These are phyloP conservation scores for Otus sunia DNA, from an alignment of 2,113 vertebrate genomes.

Conservation along the genomic window DNA sequence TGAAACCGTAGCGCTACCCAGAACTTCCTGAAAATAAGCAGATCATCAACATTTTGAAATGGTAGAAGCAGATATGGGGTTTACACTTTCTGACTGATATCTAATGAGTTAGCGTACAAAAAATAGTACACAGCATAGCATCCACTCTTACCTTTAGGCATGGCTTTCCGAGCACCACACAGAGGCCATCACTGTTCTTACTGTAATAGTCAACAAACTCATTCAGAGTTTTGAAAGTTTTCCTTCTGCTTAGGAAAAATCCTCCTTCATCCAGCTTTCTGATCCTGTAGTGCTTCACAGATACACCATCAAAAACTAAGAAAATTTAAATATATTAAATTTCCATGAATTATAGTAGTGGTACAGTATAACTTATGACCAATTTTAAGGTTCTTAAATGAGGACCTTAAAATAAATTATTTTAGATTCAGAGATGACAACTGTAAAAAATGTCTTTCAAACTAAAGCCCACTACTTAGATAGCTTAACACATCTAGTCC, in stretches of 20 bases:
- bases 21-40: background rate
- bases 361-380: background rate
- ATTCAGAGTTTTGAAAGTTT: constrained; percentile 77
- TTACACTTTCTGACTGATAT: background rate
- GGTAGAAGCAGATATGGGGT: background rate
- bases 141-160: constrained; percentile 84
- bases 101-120: background rate
- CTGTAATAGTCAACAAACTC: constrained; percentile 84
- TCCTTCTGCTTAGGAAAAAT: constrained; percentile 77
- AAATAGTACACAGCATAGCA: background rate
- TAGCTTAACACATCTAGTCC: background rate
- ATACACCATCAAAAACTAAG: constrained; percentile 81
- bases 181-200: constrained; percentile 79
- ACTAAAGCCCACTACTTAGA: background rate
- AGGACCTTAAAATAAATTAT: background rate
- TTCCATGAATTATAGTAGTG: background rate
- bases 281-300: constrained; percentile 92
- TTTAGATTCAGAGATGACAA: background rate
- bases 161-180: constrained; percentile 78
- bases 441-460: background rate
- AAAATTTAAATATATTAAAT: background rate
- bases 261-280: constrained; percentile 72
- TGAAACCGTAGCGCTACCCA: background rate
- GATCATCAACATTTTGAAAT: background rate
- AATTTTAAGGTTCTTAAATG: background rate